Conservation (phyloP, 2,888 invertebrate genomes). For the Lamellibrachia satsuma region DNA sequence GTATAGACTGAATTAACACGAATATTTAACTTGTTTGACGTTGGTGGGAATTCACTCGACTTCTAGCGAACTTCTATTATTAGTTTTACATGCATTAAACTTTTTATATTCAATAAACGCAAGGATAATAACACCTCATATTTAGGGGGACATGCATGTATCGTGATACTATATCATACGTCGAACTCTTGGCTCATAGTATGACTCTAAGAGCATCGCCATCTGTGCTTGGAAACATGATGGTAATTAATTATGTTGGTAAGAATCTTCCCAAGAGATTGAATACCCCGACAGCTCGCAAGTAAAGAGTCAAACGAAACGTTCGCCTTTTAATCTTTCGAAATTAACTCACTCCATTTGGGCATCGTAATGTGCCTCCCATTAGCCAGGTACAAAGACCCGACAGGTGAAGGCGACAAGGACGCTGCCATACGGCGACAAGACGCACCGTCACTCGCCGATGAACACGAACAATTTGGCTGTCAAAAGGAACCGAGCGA, state of each 20-base stretch:
- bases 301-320: not conserved
- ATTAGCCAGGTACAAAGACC: not conserved
- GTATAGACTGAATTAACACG: no score
- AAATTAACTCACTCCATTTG: constrained; percentile 17
- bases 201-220: not conserved
- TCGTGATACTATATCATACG: not conserved
- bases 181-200: not conserved
- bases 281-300: not conserved
- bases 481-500: not conserved
- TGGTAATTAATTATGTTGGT: not conserved
- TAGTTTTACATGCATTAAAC: no score
- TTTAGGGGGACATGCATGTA: no score
- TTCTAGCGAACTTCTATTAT: no score
- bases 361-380: not conserved
- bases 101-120: no score
- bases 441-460: not conserved
- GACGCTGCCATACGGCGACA: constrained; percentile 1
- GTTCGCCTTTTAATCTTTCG: not conserved
- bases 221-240: not conserved
- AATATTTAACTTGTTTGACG: no score
- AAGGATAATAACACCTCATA: no score
- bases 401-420: not conserved
- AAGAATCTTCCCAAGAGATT: not conserved
- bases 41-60: no score
- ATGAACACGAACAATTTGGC: not conserved